Conservation (phyloP, 2,113 vertebrate species). For the Rhipidura dahli region DNA sequence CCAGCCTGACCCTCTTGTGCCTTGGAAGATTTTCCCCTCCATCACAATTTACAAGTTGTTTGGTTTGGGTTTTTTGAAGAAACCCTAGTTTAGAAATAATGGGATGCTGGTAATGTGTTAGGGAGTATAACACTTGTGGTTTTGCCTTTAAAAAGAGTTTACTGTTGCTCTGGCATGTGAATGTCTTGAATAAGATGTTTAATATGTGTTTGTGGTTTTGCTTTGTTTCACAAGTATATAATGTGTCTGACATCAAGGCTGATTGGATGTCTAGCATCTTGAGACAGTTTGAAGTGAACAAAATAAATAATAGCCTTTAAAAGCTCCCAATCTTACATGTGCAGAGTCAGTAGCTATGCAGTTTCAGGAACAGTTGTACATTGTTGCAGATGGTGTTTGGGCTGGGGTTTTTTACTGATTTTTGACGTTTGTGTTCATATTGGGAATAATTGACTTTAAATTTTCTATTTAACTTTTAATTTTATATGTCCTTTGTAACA, state of each 20-base stretch:
- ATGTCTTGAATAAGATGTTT: neutral
- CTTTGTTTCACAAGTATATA: neutral
- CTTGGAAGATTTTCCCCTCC: neutral
- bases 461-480: neutral
- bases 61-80: neutral
- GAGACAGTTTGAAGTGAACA: neutral
- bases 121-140: neutral
- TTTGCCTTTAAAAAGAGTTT: neutral
- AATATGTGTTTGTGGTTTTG: neutral
- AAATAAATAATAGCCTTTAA: neutral
- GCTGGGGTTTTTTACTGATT: neutral
- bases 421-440: neutral
- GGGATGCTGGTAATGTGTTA: neutral
- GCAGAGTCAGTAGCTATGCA: neutral
- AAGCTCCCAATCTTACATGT: neutral
- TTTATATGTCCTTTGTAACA: neutral
- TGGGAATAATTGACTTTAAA: neutral
- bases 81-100: neutral
- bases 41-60: neutral
- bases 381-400: neutral
- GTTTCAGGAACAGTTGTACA: neutral
- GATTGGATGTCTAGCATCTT: neutral
- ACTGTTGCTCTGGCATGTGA: neutral
- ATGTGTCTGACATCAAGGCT: neutral
- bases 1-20: neutral